phyloP scores from a whole-genome alignment of 2,888 invertebrate species.

The Aethes cnicana region DNA sequence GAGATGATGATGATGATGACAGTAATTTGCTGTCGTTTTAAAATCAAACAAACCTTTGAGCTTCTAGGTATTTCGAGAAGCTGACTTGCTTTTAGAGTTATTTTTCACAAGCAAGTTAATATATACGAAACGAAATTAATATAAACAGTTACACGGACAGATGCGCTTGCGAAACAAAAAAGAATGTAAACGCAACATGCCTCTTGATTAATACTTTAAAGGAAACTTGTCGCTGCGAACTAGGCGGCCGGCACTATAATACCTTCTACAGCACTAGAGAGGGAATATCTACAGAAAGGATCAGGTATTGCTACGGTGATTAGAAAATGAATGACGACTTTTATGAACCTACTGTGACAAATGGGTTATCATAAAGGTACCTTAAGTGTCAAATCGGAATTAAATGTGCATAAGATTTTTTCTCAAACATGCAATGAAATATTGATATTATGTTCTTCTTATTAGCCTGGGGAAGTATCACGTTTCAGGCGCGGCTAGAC shows the following conservation, averaged over 20 bases:
- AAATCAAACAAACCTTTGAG: too few species aligned
- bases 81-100: too few species aligned
- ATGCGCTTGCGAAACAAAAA: conserved; percentile 60
- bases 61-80: too few species aligned
- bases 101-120: too few species aligned
- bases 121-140: conserved; percentile 30
- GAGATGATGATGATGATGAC: too few species aligned
- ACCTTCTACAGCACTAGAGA: conserved; percentile 13
- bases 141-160: conserved; percentile 48
- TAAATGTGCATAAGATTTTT: too few species aligned
- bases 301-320: conserved; percentile 19
- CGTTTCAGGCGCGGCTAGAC: too few species aligned
- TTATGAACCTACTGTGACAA: conserved; percentile 18
- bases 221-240: conserved; percentile 63
- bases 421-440: too few species aligned
- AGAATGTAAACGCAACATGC: conserved; percentile 50
- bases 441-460: too few species aligned
- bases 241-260: conserved; percentile 39
- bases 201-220: conserved; percentile 73
- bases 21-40: too few species aligned
- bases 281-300: conserved; percentile 22
- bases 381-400: too few species aligned
- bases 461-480: too few species aligned
- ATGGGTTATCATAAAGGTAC: background rate
- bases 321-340: conserved; percentile 12